A percentile compares a stretch with the other conserved stretches of the same genome.
phyloP scores from a whole-genome alignment of 2,113 vertebrate species.

The Fulica atra region DNA sequence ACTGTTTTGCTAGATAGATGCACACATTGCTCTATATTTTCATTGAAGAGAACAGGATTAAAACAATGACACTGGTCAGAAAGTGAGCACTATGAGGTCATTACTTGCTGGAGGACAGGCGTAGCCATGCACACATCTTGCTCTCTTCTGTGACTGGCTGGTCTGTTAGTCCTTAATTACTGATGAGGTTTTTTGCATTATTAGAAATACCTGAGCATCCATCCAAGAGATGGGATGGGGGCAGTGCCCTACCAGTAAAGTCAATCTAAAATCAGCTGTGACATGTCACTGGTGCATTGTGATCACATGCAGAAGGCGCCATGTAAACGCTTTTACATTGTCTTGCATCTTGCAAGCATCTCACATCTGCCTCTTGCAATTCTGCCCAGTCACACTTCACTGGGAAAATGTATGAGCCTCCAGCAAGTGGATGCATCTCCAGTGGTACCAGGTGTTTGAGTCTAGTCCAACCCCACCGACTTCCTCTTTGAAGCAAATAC shows the following conservation, averaged over 20 bases:
- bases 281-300: background rate
- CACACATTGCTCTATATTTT: background rate
- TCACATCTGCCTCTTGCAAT: background rate
- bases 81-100: background rate
- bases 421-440: background rate
- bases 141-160: background rate
- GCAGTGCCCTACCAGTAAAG: background rate
- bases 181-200: fast-evolving
- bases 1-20: background rate
- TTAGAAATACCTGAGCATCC: background rate
- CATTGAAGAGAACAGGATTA: background rate
- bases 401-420: background rate
- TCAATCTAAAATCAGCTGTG: background rate
- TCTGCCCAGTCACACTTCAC: background rate
- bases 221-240: background rate
- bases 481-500: background rate
- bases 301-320: background rate
- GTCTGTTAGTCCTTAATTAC: background rate
- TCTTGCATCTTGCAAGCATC: background rate
- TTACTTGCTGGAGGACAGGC: background rate
- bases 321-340: no score
- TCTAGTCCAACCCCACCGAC: background rate
- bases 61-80: background rate
- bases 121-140: background rate
- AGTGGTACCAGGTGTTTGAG: background rate